These are phyloP conservation scores for Phaethon lepturus DNA, from an alignment of 2,113 vertebrate species.

Conservation along the genomic window DNA sequence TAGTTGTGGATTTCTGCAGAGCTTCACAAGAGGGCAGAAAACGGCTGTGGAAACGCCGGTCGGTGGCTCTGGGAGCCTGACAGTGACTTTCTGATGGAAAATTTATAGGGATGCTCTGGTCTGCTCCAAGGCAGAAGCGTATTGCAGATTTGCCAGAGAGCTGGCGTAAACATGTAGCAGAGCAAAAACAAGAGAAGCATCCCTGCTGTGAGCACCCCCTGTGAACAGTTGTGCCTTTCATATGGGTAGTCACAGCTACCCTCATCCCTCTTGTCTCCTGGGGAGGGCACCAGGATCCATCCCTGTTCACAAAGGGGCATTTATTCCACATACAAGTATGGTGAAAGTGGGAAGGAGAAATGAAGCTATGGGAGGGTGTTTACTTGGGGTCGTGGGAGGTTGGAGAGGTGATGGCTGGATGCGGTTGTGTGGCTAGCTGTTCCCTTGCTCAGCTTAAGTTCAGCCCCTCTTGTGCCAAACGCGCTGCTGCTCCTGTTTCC, in stretches of 20 bases:
- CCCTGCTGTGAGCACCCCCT: background rate
- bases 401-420: background rate
- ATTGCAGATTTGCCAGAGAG: background rate
- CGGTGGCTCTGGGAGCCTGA: background rate
- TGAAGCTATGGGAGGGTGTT: background rate
- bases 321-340: background rate
- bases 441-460: background rate
- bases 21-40: conserved; percentile 69
- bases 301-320: background rate
- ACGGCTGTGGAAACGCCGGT: background rate
- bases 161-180: background rate
- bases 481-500: background rate
- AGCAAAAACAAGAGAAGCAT: background rate
- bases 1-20: conserved; percentile 11
- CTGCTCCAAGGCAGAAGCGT: background rate
- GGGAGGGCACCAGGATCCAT: background rate
- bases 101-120: background rate
- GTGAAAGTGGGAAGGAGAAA: background rate
- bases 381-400: background rate
- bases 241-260: background rate
- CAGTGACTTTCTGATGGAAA: background rate
- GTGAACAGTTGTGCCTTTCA: accelerated
- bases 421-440: background rate
- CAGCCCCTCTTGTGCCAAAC: background rate
- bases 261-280: background rate